phyloP scores from a whole-genome alignment of 2,797 vertebrate genomes.

The Pagetopsis macropterus region DNA sequence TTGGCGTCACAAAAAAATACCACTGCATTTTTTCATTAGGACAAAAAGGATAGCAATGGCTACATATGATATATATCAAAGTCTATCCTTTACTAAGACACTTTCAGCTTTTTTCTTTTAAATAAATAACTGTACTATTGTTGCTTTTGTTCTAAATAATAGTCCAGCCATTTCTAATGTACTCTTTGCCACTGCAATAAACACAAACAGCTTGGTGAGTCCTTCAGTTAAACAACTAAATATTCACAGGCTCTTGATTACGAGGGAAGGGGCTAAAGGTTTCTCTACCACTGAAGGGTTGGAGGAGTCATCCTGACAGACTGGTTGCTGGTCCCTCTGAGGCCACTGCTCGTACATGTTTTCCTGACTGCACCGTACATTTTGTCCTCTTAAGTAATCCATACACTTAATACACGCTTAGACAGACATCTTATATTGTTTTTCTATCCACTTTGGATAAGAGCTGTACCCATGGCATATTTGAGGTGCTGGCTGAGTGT shows the following conservation, averaged over 20 bases:
- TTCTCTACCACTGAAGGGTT: background rate
- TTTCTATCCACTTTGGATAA: slow-evolving; percentile 12
- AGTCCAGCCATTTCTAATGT: background rate
- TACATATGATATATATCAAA: background rate
- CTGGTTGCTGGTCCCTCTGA: background rate
- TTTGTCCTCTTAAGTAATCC: slow-evolving; percentile 22
- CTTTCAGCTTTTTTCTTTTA: background rate
- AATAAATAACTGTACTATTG: background rate
- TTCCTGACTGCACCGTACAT: slow-evolving; percentile 12
- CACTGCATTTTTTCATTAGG: background rate
- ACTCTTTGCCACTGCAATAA: background rate
- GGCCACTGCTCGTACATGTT: background rate
- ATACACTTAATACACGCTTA: slow-evolving; percentile 9
- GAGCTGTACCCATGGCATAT: slow-evolving; percentile 8
- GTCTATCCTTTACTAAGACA: background rate
- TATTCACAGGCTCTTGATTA: background rate
- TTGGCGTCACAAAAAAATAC: background rate
- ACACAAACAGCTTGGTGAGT: background rate
- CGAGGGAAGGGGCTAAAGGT: background rate
- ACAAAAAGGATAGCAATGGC: too few species aligned
- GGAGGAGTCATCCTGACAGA: background rate
- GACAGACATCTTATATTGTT: background rate
- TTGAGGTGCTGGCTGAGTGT: slow-evolving; percentile 36
- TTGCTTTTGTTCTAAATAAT: slow-evolving; percentile 5
- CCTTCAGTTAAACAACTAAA: background rate